Base-by-base conservation (phyloP, 1,140 invertebrate species). In the Drosophila arawakana region DNA sequence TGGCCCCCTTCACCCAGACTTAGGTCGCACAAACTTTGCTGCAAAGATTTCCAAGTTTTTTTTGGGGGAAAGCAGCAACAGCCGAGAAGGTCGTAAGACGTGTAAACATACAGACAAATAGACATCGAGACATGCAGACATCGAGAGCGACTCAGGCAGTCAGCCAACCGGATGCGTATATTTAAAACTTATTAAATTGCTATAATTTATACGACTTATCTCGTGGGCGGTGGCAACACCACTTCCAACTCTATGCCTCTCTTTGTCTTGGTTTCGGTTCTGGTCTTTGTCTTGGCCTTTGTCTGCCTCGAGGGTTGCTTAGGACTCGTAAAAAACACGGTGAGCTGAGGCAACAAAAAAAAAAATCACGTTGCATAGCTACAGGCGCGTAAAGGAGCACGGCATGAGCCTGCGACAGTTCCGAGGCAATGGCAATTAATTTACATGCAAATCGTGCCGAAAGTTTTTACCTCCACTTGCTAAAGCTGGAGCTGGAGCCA, bases 101-200 rank as follows among this genome's bases (percentile, higher is more conserved):
- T 61, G 21, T 69, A 76, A 65, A 47, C 43, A 47, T 37, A 63
- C 52, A 69, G 50, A 46, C 44, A 76, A 44, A 57, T 35, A 71
- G 30, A 55, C 39, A 54, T 34, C 18, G 13, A n/a, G 37, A 35
- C 25, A 76, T 49, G 49, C 41, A 71, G 30, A 55, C 39, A 54
- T 34, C 25, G 21, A n/a, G 37, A 35, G 49, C n/a, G 39, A 59
- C 37, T 6, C 41, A 55, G 50, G 35, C 41, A 54, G 37, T 35
- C 61, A 78, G 75, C 39, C 69, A 68, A 65, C 67, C 85, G 90
- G 90, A 91, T 91, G 90, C 85, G 80, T 90, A 91, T 86, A 91
- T 91, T 91, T 91, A 90, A 86, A 91, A 91, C 90, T 91, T 91
- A 91, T 91, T 91, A 91, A 91, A 91, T 91, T 91, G 90, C 90